Conservation (phyloP, 2,797 vertebrate species). For the Microtus californicus region DNA sequence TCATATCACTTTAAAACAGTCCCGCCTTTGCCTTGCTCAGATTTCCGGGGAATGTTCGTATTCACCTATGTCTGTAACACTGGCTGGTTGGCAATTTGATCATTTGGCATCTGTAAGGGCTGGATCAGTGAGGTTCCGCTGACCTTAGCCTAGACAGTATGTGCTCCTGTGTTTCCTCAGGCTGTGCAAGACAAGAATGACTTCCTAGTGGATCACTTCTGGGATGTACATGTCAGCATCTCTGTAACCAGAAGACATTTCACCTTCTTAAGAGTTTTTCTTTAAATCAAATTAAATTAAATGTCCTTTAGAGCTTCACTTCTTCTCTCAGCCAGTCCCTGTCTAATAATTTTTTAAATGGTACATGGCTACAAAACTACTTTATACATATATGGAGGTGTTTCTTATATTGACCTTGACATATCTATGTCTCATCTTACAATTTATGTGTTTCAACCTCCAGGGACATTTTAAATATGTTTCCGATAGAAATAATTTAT, state of each 20-base stretch:
- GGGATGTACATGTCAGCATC: background rate
- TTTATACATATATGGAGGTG: background rate
- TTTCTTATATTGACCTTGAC: background rate
- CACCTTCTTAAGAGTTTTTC: background rate
- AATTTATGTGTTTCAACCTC: background rate
- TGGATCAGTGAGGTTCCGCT: background rate
- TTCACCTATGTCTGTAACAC: background rate
- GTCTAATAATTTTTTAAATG: background rate
- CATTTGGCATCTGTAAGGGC: background rate
- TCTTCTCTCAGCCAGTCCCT: background rate
- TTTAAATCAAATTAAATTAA: background rate
- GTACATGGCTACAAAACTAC: background rate
- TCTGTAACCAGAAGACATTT: background rate
- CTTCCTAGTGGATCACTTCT: background rate
- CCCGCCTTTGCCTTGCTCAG: background rate
- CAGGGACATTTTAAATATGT: background rate
- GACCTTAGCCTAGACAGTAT: background rate
- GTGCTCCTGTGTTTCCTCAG: background rate
- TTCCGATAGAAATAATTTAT: background rate
- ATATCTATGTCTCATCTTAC: background rate
- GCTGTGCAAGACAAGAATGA: background rate
- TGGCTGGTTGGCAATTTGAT: background rate
- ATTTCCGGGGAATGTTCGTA: background rate
- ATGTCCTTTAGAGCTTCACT: background rate
- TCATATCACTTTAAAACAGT: background rate